These are phyloP conservation scores for Mythimna pallens DNA, from an alignment of 2,888 invertebrate genomes.

Conservation along the genomic window DNA sequence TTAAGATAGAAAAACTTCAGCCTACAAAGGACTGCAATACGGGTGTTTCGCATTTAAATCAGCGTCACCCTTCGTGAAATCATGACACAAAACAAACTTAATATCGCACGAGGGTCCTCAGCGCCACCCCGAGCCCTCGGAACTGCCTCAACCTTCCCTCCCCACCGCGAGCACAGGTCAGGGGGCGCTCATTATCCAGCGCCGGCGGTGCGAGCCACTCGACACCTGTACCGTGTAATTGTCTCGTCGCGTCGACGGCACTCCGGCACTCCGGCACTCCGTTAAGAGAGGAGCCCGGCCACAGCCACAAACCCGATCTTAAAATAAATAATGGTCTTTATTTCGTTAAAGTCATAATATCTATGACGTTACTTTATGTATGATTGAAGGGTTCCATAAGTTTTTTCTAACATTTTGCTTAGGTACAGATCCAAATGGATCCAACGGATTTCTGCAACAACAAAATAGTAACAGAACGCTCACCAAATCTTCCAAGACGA, in stretches of 20 bases:
- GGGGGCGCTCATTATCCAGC: constrained; percentile 65
- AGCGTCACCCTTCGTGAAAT: constrained; percentile 69
- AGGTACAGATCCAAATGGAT: too few relatives aligned
- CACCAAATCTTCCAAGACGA: too few relatives aligned
- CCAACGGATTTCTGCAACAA: too few relatives aligned
- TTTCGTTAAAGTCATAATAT: background rate
- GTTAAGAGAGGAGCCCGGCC: background rate
- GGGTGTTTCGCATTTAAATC: constrained; percentile 76
- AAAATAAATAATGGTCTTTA: constrained; percentile 16
- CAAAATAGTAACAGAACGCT: too few relatives aligned
- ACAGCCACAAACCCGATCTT: constrained; percentile 2
- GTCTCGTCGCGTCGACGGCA: constrained; percentile 68
- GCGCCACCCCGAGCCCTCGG: constrained; percentile 41
- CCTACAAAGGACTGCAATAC: constrained; percentile 51
- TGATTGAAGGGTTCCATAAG: background rate
- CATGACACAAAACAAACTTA: constrained; percentile 79
- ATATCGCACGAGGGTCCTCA: constrained; percentile 71
- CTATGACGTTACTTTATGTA: background rate
- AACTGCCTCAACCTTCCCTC: constrained; percentile 2
- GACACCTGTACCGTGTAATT: constrained; percentile 74
- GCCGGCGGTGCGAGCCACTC: constrained; percentile 69
- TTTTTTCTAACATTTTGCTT: too few relatives aligned
- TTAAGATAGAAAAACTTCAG: constrained; percentile 7
- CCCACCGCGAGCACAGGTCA: background rate
- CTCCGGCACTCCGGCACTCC: constrained; percentile 17